Percentiles rank a stretch among this genome's conserved stretches.
These are phyloP conservation scores for Montipora sp. DNA, from an alignment of 64 coral and sea anemone species.

Conservation along the genomic window DNA sequence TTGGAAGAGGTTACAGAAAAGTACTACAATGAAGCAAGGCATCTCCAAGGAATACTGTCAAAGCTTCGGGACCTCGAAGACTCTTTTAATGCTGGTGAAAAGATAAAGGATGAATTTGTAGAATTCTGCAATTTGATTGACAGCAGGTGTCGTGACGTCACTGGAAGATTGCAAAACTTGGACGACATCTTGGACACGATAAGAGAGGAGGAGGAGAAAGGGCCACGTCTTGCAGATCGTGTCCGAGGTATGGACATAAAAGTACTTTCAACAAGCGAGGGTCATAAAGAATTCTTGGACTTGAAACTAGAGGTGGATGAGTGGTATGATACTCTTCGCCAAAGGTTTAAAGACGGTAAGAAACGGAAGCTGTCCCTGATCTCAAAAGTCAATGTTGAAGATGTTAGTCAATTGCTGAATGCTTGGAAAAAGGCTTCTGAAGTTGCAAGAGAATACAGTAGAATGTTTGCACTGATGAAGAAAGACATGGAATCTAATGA, in stretches of 20 bases:
- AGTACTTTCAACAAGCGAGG: constrained; percentile 11
- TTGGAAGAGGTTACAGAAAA: constrained; percentile 51
- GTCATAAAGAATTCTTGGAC: constrained; percentile 50
- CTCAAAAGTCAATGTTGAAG: constrained; percentile 72
- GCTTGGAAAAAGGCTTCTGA: constrained; percentile 79
- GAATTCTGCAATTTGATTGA: constrained; percentile 28
- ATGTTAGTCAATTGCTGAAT: constrained; percentile 71
- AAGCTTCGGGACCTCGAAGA: constrained; percentile 38
- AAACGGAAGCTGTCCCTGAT: constrained; percentile 72
- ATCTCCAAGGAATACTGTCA: constrained; percentile 20
- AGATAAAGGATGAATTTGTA: constrained; percentile 49
- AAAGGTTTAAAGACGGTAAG: constrained; percentile 78
- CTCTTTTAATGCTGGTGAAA: constrained; percentile 57
- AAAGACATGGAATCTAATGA: constrained; percentile 30
- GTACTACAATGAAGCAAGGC: constrained; percentile 61
- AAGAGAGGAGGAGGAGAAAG: background rate
- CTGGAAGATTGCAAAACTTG: constrained; percentile 23
- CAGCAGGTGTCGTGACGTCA: constrained; percentile 29
- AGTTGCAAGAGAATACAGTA: constrained; percentile 64
- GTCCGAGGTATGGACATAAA: background rate
- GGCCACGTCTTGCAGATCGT: background rate
- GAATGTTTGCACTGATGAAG: constrained; percentile 46
- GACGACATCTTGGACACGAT: constrained; percentile 13
- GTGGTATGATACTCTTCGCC: constrained; percentile 63
- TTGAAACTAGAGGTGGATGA: constrained; percentile 65